phyloP scores from a whole-genome alignment of 2,113 vertebrate species.

The Butorides virescens region DNA sequence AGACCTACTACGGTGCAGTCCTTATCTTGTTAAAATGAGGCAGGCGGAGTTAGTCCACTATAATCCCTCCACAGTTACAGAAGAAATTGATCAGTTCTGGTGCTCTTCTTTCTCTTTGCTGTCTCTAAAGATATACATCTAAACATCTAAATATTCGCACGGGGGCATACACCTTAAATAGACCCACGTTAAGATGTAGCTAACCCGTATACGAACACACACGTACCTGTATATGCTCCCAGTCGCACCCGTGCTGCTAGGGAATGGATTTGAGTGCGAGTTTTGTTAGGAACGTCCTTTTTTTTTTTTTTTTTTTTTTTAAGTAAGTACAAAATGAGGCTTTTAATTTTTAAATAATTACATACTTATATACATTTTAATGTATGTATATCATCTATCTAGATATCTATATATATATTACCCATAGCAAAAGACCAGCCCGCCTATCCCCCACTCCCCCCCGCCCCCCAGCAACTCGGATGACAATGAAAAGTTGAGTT shows the following conservation, averaged over 20 bases:
- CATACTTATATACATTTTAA: neutral
- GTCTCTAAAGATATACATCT: neutral
- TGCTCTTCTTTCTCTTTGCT: neutral
- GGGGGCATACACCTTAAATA: neutral
- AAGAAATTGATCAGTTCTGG: neutral
- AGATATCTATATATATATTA: neutral
- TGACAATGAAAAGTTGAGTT: constrained; percentile 6
- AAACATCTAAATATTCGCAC: neutral
- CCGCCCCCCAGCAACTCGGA: neutral
- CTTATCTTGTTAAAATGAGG: constrained; percentile 34
- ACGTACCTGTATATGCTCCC: neutral
- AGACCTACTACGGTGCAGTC: neutral
- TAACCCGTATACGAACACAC: neutral
- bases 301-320: neutral
- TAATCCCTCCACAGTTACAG: neutral
- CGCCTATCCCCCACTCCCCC: neutral
- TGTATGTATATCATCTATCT: no score
- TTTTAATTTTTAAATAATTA: neutral
- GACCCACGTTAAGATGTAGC: neutral
- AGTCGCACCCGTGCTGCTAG: neutral
- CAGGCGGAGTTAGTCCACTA: neutral
- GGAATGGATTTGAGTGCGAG: neutral
- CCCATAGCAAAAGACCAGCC: neutral
- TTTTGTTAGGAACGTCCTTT: neutral
- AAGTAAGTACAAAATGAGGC: neutral